Base-by-base conservation (phyloP, 2,888 invertebrate species). In the Drosophila mulleri region DNA sequence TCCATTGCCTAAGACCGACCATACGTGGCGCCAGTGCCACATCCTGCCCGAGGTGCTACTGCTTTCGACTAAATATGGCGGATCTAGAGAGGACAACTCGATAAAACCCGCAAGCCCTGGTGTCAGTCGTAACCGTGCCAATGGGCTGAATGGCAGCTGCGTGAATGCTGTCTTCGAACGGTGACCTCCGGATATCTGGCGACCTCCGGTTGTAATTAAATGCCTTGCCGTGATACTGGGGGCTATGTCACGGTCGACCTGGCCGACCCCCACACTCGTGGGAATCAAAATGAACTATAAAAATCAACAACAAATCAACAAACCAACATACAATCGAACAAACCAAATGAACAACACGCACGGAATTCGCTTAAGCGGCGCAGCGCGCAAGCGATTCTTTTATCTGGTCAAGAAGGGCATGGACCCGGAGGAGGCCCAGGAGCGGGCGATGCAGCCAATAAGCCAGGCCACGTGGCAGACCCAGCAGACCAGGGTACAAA, bases 41-140 rank as follows among this genome's bases (percentile, higher is more conserved):
- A 72, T 67, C 76, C 72, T 77, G 67, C 76, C 5, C 72, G 76
- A 77, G 77, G 77, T 76, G 76, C 67, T 64, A 57, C 72, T 72
- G 76, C 76, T 67, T 50, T 32, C 44, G 23, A 76, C 75, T 60
- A 60, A 75, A 76, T 75, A 75, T 75, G 75, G 67, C 75, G 72
- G 75, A 76, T 75, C 77, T 76, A 59, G 75, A 75, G 77, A 76
- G 72, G 72, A 75, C 61, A 75, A 76, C 77, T 72, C 75, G 78
- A 75, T 75, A 67, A 76, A 76, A 76, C 72, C 77, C 67, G 72
- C 66, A 72, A 73, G 56, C 52, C 56, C 67, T 62, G 76, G 75
- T 75, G 66, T 75, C 23, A 75, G 23, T 62, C 42, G 56, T 1
- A n/a, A 77, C 76, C 78, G 77, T 76, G 77, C 67, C 76, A 66